Evolutionary conservation across 2,113 vertebrate species (phyloP), one percentile per base, ranked within the genome.

Genomic region (Otis tarda): DNA sequence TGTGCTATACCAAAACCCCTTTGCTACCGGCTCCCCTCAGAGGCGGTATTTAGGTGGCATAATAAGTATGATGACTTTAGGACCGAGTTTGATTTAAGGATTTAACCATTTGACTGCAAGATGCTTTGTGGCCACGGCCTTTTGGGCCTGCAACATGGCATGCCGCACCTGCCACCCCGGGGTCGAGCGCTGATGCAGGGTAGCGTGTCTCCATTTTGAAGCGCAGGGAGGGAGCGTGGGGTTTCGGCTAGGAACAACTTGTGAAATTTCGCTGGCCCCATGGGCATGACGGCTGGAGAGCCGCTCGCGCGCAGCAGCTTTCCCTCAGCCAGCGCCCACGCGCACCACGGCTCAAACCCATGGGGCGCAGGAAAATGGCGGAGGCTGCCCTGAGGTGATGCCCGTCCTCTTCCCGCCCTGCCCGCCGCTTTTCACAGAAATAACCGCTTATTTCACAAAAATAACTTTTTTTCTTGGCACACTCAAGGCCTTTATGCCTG

Each of bases 221-320:
- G 20, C 0, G 1, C 24, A 20, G 4, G 19, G 39, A 41, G 37
- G 20, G 25, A 14, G 6, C 0, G 1, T 2, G 30, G 14, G 22
- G 14, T 28, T 37, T 57, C 6, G 1, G 4, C 49, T 24, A 30
- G 8, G 16, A 60, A 22, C 16, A 33, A 16, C 25, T 6, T 3
- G 0, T 2, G 22, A 47, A 14, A 5, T 35, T 45, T 7, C 2
- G 7, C 2, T 0, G 4, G 35, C 35, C 35, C 22, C 73, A 4
- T 1, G 13, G 43, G 43, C 33, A 18, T 0, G 12, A 10, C 0
- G 18, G 39, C 28, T 2, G 2, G 17, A 22, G 73, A 15, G 17
- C 13, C 0, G 11, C 14, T 12, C 6, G 3, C 10, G 12, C 27
- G 1, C 11, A 2, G 21, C 57, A 5, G 24, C 39, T 11, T 5